phyloP scores from a whole-genome alignment of 2,113 vertebrate species.

The Percopsis transmontana region DNA sequence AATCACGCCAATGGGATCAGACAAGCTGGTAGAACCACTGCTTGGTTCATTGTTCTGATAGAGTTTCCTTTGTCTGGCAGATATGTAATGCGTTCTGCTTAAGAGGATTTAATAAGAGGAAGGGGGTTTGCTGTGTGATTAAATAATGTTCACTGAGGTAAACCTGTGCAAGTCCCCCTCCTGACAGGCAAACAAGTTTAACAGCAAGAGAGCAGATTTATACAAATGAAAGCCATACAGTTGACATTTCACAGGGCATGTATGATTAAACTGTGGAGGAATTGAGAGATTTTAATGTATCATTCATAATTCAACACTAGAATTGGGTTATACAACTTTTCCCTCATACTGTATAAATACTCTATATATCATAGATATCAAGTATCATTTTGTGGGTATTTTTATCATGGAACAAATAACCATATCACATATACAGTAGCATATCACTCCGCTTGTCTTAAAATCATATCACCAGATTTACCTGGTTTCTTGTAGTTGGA shows the following conservation, averaged over 20 bases:
- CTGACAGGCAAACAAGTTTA: constrained; percentile 50
- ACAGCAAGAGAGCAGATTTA: constrained; percentile 24
- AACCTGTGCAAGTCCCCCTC: constrained; percentile 62
- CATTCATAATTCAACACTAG: not conserved
- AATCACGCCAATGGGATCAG: constrained; percentile 82
- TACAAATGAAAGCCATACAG: constrained; percentile 15
- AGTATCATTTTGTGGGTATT: not conserved
- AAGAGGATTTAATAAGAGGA: constrained; percentile 79
- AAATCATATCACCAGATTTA: no score
- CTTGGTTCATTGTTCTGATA: constrained; percentile 79
- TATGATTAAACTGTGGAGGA: not conserved
- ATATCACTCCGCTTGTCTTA: no score
- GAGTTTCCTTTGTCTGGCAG: constrained; percentile 81
- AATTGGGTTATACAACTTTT: not conserved
- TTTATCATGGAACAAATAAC: no score
- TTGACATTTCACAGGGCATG: not conserved
- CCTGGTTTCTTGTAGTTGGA: no score
- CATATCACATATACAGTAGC: no score
- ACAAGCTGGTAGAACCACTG: constrained; percentile 65
- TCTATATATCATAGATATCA: no score
- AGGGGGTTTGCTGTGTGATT: constrained; percentile 77
- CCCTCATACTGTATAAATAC: not conserved
- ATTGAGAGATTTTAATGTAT: not conserved
- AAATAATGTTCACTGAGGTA: constrained; percentile 76
- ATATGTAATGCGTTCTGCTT: constrained; percentile 81